Base-by-base conservation (phyloP, 1,140 invertebrate species). In the Chymomyza costata region DNA sequence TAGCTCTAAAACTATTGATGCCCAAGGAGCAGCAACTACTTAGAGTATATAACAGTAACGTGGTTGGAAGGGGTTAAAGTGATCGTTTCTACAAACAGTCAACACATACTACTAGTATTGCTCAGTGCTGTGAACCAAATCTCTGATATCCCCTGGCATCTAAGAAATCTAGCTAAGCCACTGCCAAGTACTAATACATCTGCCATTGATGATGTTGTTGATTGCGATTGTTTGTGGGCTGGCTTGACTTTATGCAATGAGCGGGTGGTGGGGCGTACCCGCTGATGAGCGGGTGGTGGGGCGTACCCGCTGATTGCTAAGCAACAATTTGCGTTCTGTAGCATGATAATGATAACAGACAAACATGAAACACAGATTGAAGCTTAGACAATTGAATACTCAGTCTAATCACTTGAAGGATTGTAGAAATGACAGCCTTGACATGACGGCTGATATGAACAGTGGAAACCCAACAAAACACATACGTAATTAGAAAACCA, bases 401-500 rank as follows among this genome's bases (percentile, higher is more conserved):
- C 43, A 50, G 48, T 28, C 55, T 55, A 64, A 64, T 63, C 54
- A 45, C 37, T 49, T 35, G 54, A 14, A 16, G 44, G 54, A 63
- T 53, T 59, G 54, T n/a, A n/a, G 40, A 48, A 63, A 34, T 25
- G 3, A 3, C 48, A 40, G 48, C 11, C 28, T 19, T 18, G 10
- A 25, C 25, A 32, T 21, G 8, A 0, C 5, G 5, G 10, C 25
- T 6, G 5, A 28, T 10, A 28, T 28, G 10, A 28, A 28, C 25
- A 28, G 10, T 28, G 5, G 25, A 28, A 28, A 28, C 25, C 10
- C 25, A 28, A 5, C 5, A 5, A 28, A 5, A 28, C 25, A 10
- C 25, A 28, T 10, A 28, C 55, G 56, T 69, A 69, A 69, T 69
- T 69, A 69, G 53, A 65, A 69, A 62, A 53, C 47, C 65, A 65